Evolutionary conservation across 2,888 invertebrate species (phyloP).

Genomic region (Isotomurus palustris): DNA sequence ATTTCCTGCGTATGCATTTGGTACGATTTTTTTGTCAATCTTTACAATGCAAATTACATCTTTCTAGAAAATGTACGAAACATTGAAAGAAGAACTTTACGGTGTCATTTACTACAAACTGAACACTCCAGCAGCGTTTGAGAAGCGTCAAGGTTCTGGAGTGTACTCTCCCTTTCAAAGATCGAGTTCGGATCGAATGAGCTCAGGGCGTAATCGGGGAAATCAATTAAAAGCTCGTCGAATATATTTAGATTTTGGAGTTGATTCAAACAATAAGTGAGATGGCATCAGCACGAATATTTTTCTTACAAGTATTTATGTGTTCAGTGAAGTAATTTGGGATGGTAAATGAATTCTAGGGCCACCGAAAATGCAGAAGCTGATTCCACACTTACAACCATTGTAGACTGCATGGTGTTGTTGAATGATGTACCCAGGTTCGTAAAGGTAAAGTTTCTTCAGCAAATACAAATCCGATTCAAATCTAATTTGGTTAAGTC

Average conservation of each 20-base stretch:
- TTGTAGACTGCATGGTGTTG: conserved; percentile 78
- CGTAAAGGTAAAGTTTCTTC: conserved; percentile 61
- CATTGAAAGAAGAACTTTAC: conserved; percentile 66
- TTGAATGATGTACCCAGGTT: conserved; percentile 79
- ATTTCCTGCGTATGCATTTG: too few species aligned
- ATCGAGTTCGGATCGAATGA: conserved; percentile 54
- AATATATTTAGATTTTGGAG: conserved; percentile 54
- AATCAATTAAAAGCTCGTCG: conserved; percentile 56
- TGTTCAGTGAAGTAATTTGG: too few species aligned
- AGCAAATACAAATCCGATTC: too few species aligned
- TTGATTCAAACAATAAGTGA: background rate
- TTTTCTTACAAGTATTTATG: too few species aligned
- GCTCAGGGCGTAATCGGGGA: conserved; percentile 54
- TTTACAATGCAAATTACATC: too few species aligned
- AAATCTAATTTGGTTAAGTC: conserved; percentile 6
- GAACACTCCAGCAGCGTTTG: conserved; percentile 54
- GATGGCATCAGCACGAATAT: too few species aligned
- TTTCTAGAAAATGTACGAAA: conserved; percentile 62
- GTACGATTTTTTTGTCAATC: too few species aligned
- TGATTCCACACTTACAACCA: conserved; percentile 65
- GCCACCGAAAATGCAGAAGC: conserved; percentile 56
- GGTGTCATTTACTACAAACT: conserved; percentile 64
- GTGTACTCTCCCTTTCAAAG: conserved; percentile 57
- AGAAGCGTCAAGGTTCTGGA: conserved; percentile 60
- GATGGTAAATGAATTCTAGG: too few species aligned